Evolutionary conservation across 1,140 invertebrate genomes (phyloP), one percentile per base, ranked within the genome.

Genomic region (Parasteatoda tepidariorum): DNA sequence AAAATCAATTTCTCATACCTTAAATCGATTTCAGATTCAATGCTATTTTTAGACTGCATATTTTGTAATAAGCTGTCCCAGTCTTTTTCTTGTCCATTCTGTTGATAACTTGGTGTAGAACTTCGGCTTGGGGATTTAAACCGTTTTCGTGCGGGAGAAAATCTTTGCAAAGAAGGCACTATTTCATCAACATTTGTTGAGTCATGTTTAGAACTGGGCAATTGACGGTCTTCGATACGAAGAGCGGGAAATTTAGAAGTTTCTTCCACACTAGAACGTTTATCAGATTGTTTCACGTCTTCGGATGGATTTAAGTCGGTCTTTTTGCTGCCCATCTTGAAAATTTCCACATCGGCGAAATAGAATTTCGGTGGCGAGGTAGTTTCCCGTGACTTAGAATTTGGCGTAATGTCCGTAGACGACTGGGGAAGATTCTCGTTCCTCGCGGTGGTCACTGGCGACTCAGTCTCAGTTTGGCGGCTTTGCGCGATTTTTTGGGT

Each of bases 1-100:
- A n/a, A n/a, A n/a, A n/a, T n/a, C n/a, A n/a, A n/a, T 0, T 38
- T 13, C 9, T 3, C 1, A 71, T 76, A 78, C 75, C 75, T 82
- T 48, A 82, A 33, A 22, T 82, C 78, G 2, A 82, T 82, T 5
- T 62, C 67, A n/a, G 78, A 82, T 4, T 82, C 78, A 15, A n/a
- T 24, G 13, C 64, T 61, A 9, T 59, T 41, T 22, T 57, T 78
- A 26, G 55, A 3, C 22, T 31, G 48, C 28, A 78, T 13, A 38
- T 62, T 78, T 48, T 34, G 38, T 34, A 62, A 66, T 15, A 78
- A 28, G 13, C 64, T 26, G 3, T 78, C 75, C 75, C 75, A 78
- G 22, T 67, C 75, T 22, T 67, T 78, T 15, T 67, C 75, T 48
- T 48, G 9, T 15, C 41, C 75, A 13, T 78, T 78, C 1, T 78